Base-by-base conservation (phyloP, 1,140 invertebrate genomes). In the Pseudomyrmex sp. region DNA sequence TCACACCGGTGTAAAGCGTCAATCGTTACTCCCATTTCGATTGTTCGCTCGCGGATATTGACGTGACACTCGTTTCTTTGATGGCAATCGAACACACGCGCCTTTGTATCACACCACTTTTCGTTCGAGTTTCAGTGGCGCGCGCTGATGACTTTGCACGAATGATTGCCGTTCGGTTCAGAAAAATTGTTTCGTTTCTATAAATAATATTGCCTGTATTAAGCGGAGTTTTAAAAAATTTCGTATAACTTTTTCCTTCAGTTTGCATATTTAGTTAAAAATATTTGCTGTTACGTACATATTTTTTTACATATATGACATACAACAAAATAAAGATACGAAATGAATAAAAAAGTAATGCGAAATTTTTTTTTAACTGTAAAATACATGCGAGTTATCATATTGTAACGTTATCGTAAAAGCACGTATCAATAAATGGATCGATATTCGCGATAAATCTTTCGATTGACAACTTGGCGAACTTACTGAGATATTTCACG, bases 381-480 rank as follows among this genome's bases (percentile, higher is more conserved):
- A 35, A 35, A 35, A 7, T 35, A 35, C 35, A 35, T 35, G 35
- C 20, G 20, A 35, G 35, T 35, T 35, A 7, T 35, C 8, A 69
- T 18, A 1, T 73, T 44, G 9, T 10, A 72, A 12, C 44, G 12
- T 2, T 35, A 23, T 13, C 5, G n/a, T 20, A 58, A 2, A 7
- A 13, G 10, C 1, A 1, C 13, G 5, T 2, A 20, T 46, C 12
- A 3, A 23, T 44, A 12, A 46, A 2, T 9, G 5, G 26, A 7
- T 10, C 23, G 7, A 61, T 46, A 46, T 12, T 20, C 18, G 35
- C 7, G 7, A 48, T 23, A 62, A 35, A 23, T 75, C 2, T 62
- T 48, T 18, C 52, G 20, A 63, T 61, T 63, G 35, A 35, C 26
- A 63, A 35, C 8, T 75, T 63, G 23, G n/a, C 72, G 44, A 63